Conservation (phyloP, 1,140 invertebrate genomes). For the Ganaspis sp. region DNA sequence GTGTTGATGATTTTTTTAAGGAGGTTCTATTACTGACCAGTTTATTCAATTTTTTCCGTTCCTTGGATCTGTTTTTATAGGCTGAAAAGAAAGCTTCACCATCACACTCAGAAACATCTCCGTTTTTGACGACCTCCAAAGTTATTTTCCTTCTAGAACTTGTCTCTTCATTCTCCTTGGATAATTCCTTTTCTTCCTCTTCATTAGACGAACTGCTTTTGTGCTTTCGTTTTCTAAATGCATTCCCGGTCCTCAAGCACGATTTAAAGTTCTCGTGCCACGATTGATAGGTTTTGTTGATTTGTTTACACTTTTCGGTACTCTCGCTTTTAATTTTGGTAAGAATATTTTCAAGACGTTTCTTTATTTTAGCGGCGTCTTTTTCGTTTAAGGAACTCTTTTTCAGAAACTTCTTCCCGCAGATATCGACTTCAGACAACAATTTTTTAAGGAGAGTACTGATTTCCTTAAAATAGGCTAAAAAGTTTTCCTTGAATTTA, state of each 20-base stretch:
- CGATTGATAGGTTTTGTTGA: neutral
- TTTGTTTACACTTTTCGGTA: neutral
- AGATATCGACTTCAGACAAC: neutral
- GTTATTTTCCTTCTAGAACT: neutral
- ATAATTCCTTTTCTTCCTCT: neutral
- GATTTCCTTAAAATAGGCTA: neutral
- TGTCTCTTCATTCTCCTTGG: neutral
- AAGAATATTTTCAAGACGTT: neutral
- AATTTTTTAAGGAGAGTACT: neutral
- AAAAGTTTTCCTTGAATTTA: neutral
- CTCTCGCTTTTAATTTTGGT: neutral
- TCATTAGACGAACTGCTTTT: neutral
- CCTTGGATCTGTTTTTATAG: conserved; percentile 35
- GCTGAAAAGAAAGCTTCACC: conserved; percentile 60
- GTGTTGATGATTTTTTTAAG: neutral
- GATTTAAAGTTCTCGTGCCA: neutral
- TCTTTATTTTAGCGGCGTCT: neutral
- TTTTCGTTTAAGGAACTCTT: neutral
- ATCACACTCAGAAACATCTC: conserved; percentile 59
- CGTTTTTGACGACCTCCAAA: neutral
- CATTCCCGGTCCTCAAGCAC: neutral
- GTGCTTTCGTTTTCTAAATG: neutral
- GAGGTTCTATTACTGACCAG: neutral
- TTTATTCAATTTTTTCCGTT: neutral
- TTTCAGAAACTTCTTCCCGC: neutral